Conservation (phyloP, 2,888 invertebrate species). For the Drosophila rubida region DNA sequence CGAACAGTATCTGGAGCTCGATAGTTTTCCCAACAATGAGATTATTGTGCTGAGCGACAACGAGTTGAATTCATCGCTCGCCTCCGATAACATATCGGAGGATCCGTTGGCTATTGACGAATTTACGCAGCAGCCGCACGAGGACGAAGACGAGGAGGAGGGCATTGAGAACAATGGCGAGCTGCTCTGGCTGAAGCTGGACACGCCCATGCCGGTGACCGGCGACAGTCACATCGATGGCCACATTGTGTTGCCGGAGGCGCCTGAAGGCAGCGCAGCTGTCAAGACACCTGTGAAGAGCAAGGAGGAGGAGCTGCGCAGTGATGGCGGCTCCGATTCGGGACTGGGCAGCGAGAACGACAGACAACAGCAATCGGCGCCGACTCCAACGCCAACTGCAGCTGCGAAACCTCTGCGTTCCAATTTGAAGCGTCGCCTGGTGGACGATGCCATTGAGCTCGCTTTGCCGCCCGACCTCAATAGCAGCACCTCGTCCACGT, state of each 20-base stretch:
- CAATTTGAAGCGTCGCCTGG: conserved; percentile 88
- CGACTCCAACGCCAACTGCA: not conserved
- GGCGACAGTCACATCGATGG: not conserved
- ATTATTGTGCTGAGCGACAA: conserved; percentile 78
- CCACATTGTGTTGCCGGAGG: not conserved
- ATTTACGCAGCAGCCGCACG: conserved; percentile 52
- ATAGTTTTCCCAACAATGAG: conserved; percentile 74
- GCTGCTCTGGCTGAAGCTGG: conserved; percentile 69
- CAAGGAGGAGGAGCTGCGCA: conserved; percentile 84
- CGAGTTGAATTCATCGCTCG: conserved; percentile 77
- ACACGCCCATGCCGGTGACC: conserved; percentile 34
- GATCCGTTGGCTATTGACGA: conserved; percentile 85
- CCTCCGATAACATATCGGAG: conserved; percentile 81
- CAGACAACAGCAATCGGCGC: conserved; percentile 45
- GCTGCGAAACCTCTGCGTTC: conserved; percentile 86
- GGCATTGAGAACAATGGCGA: conserved; percentile 67
- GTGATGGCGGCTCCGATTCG: conserved; percentile 94
- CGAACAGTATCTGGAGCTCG: conserved; percentile 73
- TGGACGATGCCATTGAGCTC: conserved; percentile 85
- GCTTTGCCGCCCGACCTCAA: conserved; percentile 41
- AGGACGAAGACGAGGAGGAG: conserved; percentile 53
- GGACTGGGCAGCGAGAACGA: conserved; percentile 90
- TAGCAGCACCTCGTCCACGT: conserved; percentile 2
- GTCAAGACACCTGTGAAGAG: conserved; percentile 24
- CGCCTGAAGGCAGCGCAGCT: conserved; percentile 1